Percentiles rank a stretch among this genome's conserved stretches.
Conservation (phyloP, 2,113 vertebrate species). For the Anser cygnoides region DNA sequence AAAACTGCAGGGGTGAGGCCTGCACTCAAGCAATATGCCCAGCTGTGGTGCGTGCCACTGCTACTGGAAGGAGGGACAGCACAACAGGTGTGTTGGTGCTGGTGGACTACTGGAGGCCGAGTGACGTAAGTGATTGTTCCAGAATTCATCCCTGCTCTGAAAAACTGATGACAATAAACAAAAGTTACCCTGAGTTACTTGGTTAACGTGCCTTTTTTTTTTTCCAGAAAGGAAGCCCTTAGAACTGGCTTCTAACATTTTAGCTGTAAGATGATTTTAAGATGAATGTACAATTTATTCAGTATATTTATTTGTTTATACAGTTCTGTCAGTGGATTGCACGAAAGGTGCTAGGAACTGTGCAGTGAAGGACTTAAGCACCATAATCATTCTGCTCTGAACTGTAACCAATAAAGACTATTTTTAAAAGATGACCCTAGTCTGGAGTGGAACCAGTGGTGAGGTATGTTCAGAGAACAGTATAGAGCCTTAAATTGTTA, state of each 20-base stretch:
- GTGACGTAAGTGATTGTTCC: neutral
- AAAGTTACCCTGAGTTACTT: conserved; percentile 17
- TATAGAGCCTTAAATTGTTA: neutral
- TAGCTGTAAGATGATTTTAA: neutral
- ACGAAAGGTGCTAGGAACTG: neutral
- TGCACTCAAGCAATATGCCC: neutral
- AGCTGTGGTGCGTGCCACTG: neutral
- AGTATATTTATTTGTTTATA: conserved; percentile 70
- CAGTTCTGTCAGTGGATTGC: neutral
- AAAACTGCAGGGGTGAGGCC: conserved; percentile 25
- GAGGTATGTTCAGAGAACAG: neutral
- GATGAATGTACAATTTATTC: neutral
- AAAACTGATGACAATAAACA: conserved; percentile 71
- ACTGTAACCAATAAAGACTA: conserved; percentile 72
- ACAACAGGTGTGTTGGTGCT: neutral
- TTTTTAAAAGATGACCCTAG: conserved; percentile 64
- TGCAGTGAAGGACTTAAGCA: neutral
- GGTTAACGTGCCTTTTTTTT: neutral
- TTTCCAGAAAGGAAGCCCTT: neutral
- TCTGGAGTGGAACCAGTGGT: neutral
- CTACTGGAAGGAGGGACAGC: neutral
- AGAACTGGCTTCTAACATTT: neutral
- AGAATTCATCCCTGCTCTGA: conserved; percentile 43
- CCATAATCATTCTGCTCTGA: conserved; percentile 11
- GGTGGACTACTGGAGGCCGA: neutral